Evolutionary conservation across 1,140 invertebrate species (phyloP), one percentile per base, ranked within the genome.

Genomic region (Bombus pascuorum): DNA sequence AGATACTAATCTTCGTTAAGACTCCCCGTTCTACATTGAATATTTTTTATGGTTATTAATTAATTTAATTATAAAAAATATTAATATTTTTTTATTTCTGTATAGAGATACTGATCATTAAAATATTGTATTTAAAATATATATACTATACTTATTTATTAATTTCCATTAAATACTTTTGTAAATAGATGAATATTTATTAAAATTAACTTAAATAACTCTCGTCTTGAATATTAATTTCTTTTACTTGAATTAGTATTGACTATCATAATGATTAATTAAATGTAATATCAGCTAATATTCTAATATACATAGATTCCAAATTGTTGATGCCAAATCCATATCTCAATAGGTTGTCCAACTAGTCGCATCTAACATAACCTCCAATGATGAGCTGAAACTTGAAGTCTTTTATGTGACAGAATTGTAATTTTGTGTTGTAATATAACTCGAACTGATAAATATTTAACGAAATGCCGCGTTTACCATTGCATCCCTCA

Each of bases 401-500:
- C 15, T 34, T 72, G 15, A 53, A 8, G 47, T 53, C 47, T 18
- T 44, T 47, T 73, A n/a, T 3, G 2, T 44, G 28, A 74, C 10
- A 28, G 12, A n/a, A 3, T 18, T 10, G n/a, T 32, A 44, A 6
- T 18, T 4, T 73, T 8, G 15, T 73, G 12, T 72, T 10, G 6
- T 37, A 59, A 37, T 25, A n/a, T 68, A 79, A 71, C 25, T 34
- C 53, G 4, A 44, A 44, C 22, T 22, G 37, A 53, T 6, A 44
- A 81, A 62, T 22, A n/a, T 75, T 65, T 57, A 32, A 42, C 53
- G 90, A 90, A 75, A 95, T 95, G 94, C 92, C 93, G 47, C 92
- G 94, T 89, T 86, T 93, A 81, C 91, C 93, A 70, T 81, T 94
- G 34, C 94, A 95, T 87, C 71, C 91, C 32, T 90, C 94, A 47